Evolutionary conservation across 1,140 invertebrate genomes (phyloP).

Genomic region (Ceratina calcarata): DNA sequence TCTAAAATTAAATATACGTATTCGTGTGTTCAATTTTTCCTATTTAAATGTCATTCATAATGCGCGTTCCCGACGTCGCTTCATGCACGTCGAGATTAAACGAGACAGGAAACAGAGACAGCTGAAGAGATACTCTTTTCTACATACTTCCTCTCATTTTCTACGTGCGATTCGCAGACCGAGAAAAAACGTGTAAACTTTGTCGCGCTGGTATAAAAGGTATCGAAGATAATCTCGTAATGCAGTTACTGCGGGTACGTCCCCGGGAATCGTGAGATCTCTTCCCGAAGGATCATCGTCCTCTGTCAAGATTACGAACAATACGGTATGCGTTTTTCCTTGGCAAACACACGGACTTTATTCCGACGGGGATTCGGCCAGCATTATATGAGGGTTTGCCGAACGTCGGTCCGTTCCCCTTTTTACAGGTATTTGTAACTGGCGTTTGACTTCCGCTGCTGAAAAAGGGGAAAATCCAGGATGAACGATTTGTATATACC

Average conservation of each 20-base stretch:
- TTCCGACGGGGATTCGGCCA: background rate
- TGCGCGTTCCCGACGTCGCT: too few relatives aligned
- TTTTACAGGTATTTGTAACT: slow-evolving; percentile 47
- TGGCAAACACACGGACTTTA: background rate
- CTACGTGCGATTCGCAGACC: background rate
- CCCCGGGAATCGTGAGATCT: slow-evolving; percentile 7
- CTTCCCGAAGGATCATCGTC: background rate
- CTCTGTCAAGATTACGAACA: background rate
- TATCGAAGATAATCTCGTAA: slow-evolving; percentile 67
- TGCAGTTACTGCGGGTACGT: slow-evolving; percentile 57
- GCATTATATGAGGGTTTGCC: slow-evolving; percentile 1
- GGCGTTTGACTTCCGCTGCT: slow-evolving; percentile 21
- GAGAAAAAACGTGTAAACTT: slow-evolving; percentile 4
- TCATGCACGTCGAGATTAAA: background rate
- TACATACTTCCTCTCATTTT: background rate
- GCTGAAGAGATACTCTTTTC: background rate
- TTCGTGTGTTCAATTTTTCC: background rate
- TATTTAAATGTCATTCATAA: background rate
- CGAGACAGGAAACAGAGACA: slow-evolving; percentile 5
- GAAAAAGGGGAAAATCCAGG: slow-evolving; percentile 23
- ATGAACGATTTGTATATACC: background rate
- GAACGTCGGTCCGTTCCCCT: slow-evolving; percentile 30
- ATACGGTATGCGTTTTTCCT: background rate
- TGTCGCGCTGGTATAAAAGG: background rate
- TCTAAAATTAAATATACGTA: too few relatives aligned